These are phyloP conservation scores for Caradrina kadenii DNA, from an alignment of 2,888 invertebrate genomes.

Conservation along the genomic window DNA sequence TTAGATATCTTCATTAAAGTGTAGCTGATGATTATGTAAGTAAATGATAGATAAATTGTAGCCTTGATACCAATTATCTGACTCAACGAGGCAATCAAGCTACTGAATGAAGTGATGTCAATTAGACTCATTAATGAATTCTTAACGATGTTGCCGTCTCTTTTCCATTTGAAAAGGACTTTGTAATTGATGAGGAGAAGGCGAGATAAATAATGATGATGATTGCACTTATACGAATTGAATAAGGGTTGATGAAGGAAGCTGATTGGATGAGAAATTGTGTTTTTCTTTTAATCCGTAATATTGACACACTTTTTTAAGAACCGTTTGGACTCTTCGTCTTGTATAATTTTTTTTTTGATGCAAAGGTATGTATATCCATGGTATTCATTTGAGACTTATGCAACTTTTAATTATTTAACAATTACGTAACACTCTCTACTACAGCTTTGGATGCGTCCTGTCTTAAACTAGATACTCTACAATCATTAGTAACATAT, in stretches of 20 bases:
- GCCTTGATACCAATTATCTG: slow-evolving; percentile 64
- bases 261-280: slow-evolving; percentile 7
- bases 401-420: slow-evolving; percentile 4
- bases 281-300: not conserved
- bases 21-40: slow-evolving; percentile 55
- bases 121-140: slow-evolving; percentile 67
- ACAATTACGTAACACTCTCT: slow-evolving; percentile 2
- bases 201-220: slow-evolving; percentile 40
- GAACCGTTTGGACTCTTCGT: not conserved
- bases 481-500: slow-evolving; percentile 31
- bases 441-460: not conserved
- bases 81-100: slow-evolving; percentile 66
- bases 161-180: slow-evolving; percentile 63
- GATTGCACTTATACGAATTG: slow-evolving; percentile 32
- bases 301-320: not conserved
- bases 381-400: not conserved
- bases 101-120: slow-evolving; percentile 65
- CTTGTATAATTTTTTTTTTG: not conserved
- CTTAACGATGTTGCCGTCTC: slow-evolving; percentile 64
- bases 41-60: slow-evolving; percentile 63
- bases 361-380: not conserved
- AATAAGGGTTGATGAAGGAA: slow-evolving; percentile 23
- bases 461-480: slow-evolving; percentile 12
- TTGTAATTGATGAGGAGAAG: slow-evolving; percentile 38
- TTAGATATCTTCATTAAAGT: slow-evolving; percentile 37